Evolutionary conservation across 2,888 invertebrate genomes (phyloP), one percentile per base, ranked within the genome.

Genomic region (Abrostola tripartita): DNA sequence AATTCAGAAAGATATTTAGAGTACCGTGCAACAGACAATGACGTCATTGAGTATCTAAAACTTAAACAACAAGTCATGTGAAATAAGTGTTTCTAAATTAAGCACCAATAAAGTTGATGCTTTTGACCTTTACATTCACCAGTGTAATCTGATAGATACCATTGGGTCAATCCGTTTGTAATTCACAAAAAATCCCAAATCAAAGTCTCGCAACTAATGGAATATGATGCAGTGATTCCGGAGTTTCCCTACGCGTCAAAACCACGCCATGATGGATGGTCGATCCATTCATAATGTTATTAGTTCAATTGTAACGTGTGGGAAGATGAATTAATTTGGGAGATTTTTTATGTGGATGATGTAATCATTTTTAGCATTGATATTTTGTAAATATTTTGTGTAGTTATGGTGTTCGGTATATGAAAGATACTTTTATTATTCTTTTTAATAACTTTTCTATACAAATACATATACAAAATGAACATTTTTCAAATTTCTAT

Each of bases 141-240:
- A 55, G 11, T 4, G 42, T 5, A 0, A 63, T 63, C 38, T 61
- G 50, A 53, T 50, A 47, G 52, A 50, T 57, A 37, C 56, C 61
- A 49, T 52, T 24, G 49, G 44, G n/a, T 14, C 14, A 35, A 73
- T 73, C 55, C 44, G 50, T 53, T 63, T 35, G 44, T 52, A 14
- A 61, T 62, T 60, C 35, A 60, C 42, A 63, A 63, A 65, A 74
- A 74, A 64, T 37, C 50, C 55, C 40, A 14, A 65, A 71, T 71
- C 64, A 55, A 37, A 74, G 60, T 56, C 69, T 73, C 52, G 53
- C 59, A 68, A 70, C 63, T 78, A 74, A 78, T 86, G 81, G 83
- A 81, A 83, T 85, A 82, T 85, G 86, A 87, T 86, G 86, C 81
- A 81, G 84, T 83, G 81, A 81, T 85, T 82, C 71, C 60, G 61